Percentiles rank a stretch among this genome's conserved stretches.
phyloP scores from a whole-genome alignment of 2,797 vertebrate species.

The Pseudochaenichthys georgianus region DNA sequence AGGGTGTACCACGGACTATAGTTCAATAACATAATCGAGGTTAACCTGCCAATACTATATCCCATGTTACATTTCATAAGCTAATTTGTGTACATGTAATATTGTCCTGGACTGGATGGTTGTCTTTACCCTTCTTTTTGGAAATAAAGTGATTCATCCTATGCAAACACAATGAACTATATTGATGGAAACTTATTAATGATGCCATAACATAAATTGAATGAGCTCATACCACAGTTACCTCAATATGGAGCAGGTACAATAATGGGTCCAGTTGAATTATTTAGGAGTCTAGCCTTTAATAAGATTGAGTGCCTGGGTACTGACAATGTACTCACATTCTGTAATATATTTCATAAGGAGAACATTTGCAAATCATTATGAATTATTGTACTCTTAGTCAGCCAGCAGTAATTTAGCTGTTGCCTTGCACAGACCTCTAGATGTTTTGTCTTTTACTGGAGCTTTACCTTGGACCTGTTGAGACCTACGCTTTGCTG shows the following conservation, averaged over 20 bases:
- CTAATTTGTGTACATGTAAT: not conserved
- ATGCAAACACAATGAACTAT: slow-evolving; percentile 1
- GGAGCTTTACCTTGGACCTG: slow-evolving; percentile 26
- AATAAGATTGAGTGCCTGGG: not conserved
- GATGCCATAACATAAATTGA: slow-evolving; percentile 11
- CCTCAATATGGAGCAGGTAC: not conserved
- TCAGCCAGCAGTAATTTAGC: not conserved
- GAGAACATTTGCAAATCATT: slow-evolving; percentile 20
- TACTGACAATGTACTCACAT: not conserved
- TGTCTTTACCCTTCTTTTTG: not conserved
- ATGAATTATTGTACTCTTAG: slow-evolving; percentile 19
- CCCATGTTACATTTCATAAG: not conserved
- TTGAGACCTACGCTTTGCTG: slow-evolving; percentile 23
- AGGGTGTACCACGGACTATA: not conserved
- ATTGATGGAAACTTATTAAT: not conserved
- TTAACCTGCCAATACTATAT: not conserved
- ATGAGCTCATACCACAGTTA: slow-evolving; percentile 9
- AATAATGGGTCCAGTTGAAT: slow-evolving; percentile 3
- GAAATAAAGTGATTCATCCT: slow-evolving; percentile 14
- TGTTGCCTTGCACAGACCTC: slow-evolving; percentile 9
- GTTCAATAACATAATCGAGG: not conserved
- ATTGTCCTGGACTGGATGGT: not conserved
- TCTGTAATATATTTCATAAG: not conserved
- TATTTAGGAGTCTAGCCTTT: slow-evolving; percentile 14
- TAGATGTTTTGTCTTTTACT: slow-evolving; percentile 24